A percentile compares a stretch with the other conserved stretches of the same genome.
phyloP scores from a whole-genome alignment of 2,113 vertebrate genomes.

The Cheilinus undulatus region DNA sequence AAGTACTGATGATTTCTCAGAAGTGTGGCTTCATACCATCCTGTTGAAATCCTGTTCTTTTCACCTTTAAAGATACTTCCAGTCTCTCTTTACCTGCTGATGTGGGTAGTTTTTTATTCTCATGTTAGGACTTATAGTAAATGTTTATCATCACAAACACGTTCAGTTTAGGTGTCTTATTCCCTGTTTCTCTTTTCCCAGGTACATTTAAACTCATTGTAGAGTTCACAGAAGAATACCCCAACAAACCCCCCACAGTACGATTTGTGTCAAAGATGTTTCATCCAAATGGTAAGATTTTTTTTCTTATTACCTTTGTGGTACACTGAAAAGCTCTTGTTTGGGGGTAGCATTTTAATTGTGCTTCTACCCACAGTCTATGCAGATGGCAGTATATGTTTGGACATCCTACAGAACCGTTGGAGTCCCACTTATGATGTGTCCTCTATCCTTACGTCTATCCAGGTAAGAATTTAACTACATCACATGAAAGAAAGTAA shows the following conservation, averaged over 20 bases:
- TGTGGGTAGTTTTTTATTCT: too few species aligned
- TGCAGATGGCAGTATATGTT: slow-evolving; percentile 99
- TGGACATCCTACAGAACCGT: slow-evolving; percentile 99
- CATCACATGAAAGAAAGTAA: not conserved
- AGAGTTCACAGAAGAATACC: slow-evolving; percentile 99
- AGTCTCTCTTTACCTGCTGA: not conserved
- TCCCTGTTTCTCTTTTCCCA: slow-evolving; percentile 65
- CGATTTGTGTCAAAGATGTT: slow-evolving; percentile 99
- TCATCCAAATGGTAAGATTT: slow-evolving; percentile 94
- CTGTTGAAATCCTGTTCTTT: not conserved
- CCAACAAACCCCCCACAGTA: slow-evolving; percentile 98
- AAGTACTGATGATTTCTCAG: too few species aligned
- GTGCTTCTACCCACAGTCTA: slow-evolving; percentile 86
- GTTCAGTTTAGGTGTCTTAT: not conserved
- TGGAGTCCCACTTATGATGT: slow-evolving; percentile 99
- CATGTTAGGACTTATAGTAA: too few species aligned
- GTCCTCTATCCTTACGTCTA: slow-evolving; percentile 98
- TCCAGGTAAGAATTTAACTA: slow-evolving; percentile 87
- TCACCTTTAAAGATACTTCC: not conserved
- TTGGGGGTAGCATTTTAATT: not conserved
- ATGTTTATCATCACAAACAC: not conserved
- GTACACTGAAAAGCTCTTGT: not conserved
- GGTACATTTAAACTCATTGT: slow-evolving; percentile 99
- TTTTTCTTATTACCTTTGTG: not conserved
- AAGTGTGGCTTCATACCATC: too few species aligned